Conservation (phyloP, 2,888 invertebrate genomes). For the Conistra vaccinii region DNA sequence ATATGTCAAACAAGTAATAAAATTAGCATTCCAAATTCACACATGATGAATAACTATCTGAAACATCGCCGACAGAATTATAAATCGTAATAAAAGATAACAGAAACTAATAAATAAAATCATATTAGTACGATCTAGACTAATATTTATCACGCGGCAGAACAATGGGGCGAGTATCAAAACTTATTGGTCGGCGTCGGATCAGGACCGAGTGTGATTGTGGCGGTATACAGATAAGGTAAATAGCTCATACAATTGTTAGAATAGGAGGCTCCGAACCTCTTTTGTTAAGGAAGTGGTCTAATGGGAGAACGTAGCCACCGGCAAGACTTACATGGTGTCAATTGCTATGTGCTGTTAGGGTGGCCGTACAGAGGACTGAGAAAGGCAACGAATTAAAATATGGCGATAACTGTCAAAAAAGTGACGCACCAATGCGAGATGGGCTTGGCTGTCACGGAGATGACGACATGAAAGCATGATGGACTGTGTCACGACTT, state of each 20-base stretch:
- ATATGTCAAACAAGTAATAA: conserved; percentile 46
- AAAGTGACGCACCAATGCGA: conserved; percentile 25
- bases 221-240: conserved; percentile 87
- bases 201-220: conserved; percentile 86
- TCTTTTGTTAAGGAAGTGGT: conserved; percentile 89
- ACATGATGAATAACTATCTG: conserved; percentile 45
- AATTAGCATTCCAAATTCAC: conserved; percentile 51
- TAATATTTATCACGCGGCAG: conserved; percentile 62
- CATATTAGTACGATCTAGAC: conserved; percentile 51
- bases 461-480: conserved; percentile 19
- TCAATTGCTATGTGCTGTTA: conserved; percentile 81
- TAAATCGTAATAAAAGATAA: conserved; percentile 55
- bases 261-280: conserved; percentile 85
- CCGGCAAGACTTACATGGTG: conserved; percentile 88
- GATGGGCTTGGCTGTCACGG: conserved; percentile 58
- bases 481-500: conserved; percentile 41
- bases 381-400: background rate
- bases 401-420: conserved; percentile 13
- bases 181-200: conserved; percentile 65
- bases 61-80: conserved; percentile 58
- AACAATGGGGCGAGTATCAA: conserved; percentile 74
- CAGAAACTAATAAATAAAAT: conserved; percentile 63
- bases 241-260: conserved; percentile 91
- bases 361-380: conserved; percentile 66
- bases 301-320: conserved; percentile 86